Percentiles rank a stretch among this genome's conserved stretches.
phyloP scores from a whole-genome alignment of 2,888 invertebrate genomes.

The Opisthograptis luteolata region DNA sequence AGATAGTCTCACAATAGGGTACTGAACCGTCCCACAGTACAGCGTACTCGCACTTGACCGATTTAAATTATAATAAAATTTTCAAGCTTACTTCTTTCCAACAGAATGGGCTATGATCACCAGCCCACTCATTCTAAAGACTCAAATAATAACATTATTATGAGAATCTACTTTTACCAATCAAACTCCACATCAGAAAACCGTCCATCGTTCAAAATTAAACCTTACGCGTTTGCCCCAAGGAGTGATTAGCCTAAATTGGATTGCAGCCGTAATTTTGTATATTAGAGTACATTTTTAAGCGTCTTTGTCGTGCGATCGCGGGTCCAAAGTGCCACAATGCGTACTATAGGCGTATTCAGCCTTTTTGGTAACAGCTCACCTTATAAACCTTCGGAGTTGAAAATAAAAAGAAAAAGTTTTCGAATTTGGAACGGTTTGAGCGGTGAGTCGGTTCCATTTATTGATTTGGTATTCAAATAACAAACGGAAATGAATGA shows the following conservation, averaged over 20 bases:
- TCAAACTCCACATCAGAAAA: conserved; percentile 23
- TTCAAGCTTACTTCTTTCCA: conserved; percentile 68
- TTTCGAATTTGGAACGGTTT: conserved; percentile 28
- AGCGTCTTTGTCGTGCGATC: conserved; percentile 76
- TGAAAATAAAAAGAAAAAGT: conserved; percentile 45
- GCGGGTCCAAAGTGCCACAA: conserved; percentile 65
- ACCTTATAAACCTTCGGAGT: conserved; percentile 44
- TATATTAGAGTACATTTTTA: conserved; percentile 70
- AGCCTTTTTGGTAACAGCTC: conserved; percentile 61
- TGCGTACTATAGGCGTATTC: conserved; percentile 61
- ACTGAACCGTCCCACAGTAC: conserved; percentile 28
- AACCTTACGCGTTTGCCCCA: conserved; percentile 38
- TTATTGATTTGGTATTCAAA: conserved; percentile 29
- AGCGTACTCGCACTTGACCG: conserved; percentile 41
- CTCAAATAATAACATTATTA: conserved; percentile 80
- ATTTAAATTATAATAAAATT: conserved; percentile 53
- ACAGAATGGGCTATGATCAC: conserved; percentile 75
- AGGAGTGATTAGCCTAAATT: conserved; percentile 3
- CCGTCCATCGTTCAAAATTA: conserved; percentile 29
- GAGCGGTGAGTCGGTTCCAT: conserved; percentile 25
- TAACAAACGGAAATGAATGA: conserved; percentile 29
- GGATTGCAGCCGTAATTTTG: conserved; percentile 38
- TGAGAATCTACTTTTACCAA: conserved; percentile 55
- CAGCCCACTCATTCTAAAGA: conserved; percentile 69
- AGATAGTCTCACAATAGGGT: not conserved